These are phyloP conservation scores for Taenioides sp. DNA, from an alignment of 2,797 vertebrate species.

Conservation along the genomic window DNA sequence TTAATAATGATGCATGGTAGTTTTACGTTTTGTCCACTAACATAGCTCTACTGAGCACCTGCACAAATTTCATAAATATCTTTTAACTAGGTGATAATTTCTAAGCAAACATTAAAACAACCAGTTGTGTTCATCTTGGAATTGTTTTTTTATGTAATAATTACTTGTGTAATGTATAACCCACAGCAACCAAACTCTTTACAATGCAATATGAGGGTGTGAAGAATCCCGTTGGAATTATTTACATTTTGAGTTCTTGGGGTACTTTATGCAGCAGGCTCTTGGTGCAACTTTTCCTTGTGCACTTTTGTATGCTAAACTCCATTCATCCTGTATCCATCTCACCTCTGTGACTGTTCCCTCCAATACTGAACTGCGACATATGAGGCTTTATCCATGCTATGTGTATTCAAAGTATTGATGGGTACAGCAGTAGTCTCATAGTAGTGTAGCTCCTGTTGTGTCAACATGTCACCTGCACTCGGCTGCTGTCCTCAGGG, in stretches of 20 bases:
- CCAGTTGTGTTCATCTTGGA: neutral
- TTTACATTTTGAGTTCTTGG: constrained; percentile 39
- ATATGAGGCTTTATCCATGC: constrained; percentile 31
- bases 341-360: constrained; percentile 39
- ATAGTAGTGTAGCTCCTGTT: constrained; percentile 26
- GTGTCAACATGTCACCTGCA: constrained; percentile 43
- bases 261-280: constrained; percentile 21
- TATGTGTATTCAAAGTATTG: constrained; percentile 38
- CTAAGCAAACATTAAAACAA: neutral
- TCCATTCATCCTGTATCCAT: constrained; percentile 41
- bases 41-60: no score
- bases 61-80: neutral
- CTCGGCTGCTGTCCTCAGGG: constrained; percentile 45
- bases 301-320: constrained; percentile 53
- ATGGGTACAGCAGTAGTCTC: constrained; percentile 23
- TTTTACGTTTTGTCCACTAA: no score
- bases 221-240: constrained; percentile 21
- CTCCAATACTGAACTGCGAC: constrained; percentile 26
- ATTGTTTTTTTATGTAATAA: neutral
- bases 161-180: constrained; percentile 25
- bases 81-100: neutral
- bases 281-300: constrained; percentile 33
- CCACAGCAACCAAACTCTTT: neutral
- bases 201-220: constrained; percentile 15
- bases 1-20: no score